Evolutionary conservation across 2,888 invertebrate species (phyloP).

Genomic region (Neoscelio sp.): DNA sequence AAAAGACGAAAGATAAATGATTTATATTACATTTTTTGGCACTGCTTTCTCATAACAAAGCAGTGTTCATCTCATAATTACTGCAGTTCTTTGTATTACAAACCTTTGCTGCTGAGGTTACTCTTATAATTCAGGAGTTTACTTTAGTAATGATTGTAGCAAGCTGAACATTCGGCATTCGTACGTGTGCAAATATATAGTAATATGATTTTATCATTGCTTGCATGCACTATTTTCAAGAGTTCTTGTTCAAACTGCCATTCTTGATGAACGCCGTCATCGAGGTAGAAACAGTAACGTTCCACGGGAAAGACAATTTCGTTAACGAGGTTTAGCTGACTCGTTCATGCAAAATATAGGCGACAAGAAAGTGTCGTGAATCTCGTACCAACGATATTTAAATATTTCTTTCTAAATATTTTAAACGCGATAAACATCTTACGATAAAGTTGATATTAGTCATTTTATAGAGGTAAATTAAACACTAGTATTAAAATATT

Average conservation of each 20-base stretch:
- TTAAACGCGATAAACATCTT: background rate
- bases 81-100: background rate
- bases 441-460: no score
- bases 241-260: constrained; percentile 65
- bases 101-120: constrained; percentile 34
- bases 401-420: constrained; percentile 17
- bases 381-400: constrained; percentile 16
- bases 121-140: constrained; percentile 72
- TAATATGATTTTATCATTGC: constrained; percentile 49
- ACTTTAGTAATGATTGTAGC: constrained; percentile 71
- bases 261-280: constrained; percentile 62
- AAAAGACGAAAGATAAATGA: no score
- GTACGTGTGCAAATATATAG: constrained; percentile 56
- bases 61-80: constrained; percentile 2
- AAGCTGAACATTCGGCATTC: constrained; percentile 65
- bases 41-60: background rate
- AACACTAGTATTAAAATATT: no score
- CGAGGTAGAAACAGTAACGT: constrained; percentile 56
- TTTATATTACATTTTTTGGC: constrained; percentile 9
- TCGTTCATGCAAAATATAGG: constrained; percentile 58
- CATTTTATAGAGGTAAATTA: no score
- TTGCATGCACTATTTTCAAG: constrained; percentile 50
- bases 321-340: constrained; percentile 69
- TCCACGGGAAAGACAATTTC: constrained; percentile 64
- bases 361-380: constrained; percentile 28